Conservation (phyloP, 2,113 vertebrate species). For the Falco punctatus region DNA sequence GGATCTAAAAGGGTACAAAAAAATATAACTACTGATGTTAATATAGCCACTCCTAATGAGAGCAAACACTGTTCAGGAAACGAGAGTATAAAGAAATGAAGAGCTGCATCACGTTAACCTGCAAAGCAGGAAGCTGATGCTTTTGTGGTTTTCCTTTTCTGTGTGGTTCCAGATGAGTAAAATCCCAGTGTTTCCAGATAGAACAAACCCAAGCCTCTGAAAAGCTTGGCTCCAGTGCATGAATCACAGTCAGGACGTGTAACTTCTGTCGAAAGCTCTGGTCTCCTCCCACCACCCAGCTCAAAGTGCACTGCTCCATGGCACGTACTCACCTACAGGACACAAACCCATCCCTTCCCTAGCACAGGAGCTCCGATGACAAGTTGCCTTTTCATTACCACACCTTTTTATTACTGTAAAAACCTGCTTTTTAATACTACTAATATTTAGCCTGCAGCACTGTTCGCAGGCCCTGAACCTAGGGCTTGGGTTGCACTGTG, state of each 20-base stretch:
- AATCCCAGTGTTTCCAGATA: neutral
- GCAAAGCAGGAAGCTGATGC: slow-evolving; percentile 1
- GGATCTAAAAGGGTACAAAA: neutral
- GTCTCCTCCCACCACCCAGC: neutral
- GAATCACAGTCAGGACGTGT: neutral
- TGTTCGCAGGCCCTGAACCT: neutral
- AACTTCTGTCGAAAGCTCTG: neutral
- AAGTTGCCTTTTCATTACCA: neutral
- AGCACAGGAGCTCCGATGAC: neutral
- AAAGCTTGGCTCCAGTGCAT: neutral
- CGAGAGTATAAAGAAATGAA: neutral
- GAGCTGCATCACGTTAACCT: neutral
- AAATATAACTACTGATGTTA: neutral
- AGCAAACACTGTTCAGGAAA: neutral
- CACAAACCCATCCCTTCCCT: neutral
- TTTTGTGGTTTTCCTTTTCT: slow-evolving; percentile 7
- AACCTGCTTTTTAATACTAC: neutral
- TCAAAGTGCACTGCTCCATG: neutral
- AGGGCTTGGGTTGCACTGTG: neutral
- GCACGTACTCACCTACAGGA: neutral
- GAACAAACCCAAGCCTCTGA: neutral
- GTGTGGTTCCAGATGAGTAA: neutral
- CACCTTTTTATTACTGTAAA: neutral
- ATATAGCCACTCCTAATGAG: neutral
- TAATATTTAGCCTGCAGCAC: neutral